Base-by-base conservation (phyloP, 2,888 invertebrate species). In the Torymus aiolomorphi region DNA sequence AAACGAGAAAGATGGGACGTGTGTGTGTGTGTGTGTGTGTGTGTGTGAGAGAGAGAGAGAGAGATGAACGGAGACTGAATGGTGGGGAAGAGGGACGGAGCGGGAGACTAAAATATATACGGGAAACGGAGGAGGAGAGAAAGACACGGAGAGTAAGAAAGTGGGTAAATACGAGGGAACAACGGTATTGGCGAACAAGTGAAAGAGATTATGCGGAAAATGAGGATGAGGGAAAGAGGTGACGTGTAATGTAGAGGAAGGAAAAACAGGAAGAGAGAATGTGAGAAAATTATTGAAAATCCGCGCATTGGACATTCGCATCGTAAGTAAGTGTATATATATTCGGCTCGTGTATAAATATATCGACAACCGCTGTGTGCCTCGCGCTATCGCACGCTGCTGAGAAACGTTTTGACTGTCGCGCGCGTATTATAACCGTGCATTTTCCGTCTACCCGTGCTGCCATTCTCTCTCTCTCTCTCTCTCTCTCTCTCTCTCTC, bases 221-320 rank as follows among this genome's bases (percentile, higher is more conserved):
- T 24, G 54, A 20, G 42, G 12, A 16, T 31, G 4, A 10, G 12
- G 14, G 10, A 49, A 12, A 8, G 63, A 67, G 54, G 14, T 52
- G 31, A n/a, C n/a, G 8, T 3, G 24, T 24, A 24, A 24, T 24
- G 24, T 3, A 24, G 54, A 16, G 18, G 59, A 18, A 18, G 24
- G 31, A 31, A 31, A 31, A 42, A 12, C 52, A 4, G 51, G 18
- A 56, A 59, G 59, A 18, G 42, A 18, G 24, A 31, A 14, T 20
- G 24, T 4, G 16, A 18, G 42, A n/a, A 10, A 59, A 49, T 14
- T 57, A 57, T n/a, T 16, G 57, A 69, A 57, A 69, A 57, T 69
- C 69, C 56, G 31, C 11, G 69, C 3, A 12, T 8, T n/a, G n/a
- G n/a, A 16, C 14, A 1, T 11, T 57, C 16, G 57, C 16, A 1